Evolutionary conservation across 2,113 vertebrate genomes (phyloP).

Genomic region (Malurus alboscapulatus): DNA sequence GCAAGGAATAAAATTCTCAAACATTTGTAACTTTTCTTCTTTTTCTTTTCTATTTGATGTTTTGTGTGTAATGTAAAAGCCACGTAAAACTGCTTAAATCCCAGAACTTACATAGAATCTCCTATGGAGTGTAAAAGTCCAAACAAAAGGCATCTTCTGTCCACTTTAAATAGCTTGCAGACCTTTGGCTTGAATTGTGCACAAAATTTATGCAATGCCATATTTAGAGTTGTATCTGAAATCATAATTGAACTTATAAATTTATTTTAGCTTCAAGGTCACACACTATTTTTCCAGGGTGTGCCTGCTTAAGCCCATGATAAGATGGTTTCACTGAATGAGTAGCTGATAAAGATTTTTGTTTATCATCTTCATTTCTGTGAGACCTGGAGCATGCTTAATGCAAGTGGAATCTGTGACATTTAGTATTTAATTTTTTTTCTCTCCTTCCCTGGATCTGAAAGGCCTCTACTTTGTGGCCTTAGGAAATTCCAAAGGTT

Average conservation of each 20-base stretch:
- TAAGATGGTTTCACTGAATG: conserved; percentile 22
- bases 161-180: background rate
- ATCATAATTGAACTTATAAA: background rate
- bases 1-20: background rate
- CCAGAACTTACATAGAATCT: background rate
- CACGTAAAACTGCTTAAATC: background rate
- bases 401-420: conserved; percentile 20
- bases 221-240: conserved; percentile 8
- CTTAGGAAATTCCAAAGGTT: conserved; percentile 44
- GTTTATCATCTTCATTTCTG: conserved; percentile 32
- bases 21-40: background rate
- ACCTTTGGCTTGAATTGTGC: background rate
- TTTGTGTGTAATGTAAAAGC: background rate
- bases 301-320: conserved; percentile 25
- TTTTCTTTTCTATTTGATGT: background rate
- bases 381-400: background rate
- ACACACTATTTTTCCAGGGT: conserved; percentile 35
- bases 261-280: conserved; percentile 38
- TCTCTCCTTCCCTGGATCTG: background rate
- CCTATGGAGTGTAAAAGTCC: background rate
- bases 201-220: background rate
- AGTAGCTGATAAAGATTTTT: conserved; percentile 19
- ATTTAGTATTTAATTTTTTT: background rate
- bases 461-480: background rate
- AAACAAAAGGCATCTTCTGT: background rate